Evolutionary conservation across 2,888 invertebrate species (phyloP).

Genomic region (Ormia ochracea): DNA sequence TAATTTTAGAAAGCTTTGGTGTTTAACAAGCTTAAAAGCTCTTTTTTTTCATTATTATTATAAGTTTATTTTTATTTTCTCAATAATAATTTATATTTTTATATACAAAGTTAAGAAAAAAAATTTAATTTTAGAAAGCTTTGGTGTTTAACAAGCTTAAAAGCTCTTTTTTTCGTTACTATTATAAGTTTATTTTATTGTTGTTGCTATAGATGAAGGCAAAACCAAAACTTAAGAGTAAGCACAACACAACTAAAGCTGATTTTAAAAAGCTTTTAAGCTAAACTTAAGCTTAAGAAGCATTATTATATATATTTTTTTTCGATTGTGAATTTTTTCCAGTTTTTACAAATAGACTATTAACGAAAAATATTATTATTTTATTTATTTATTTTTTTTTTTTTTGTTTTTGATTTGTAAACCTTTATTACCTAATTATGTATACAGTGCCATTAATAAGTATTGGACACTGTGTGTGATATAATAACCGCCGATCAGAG

Average conservation of each 20-base stretch:
- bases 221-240: slow-evolving; percentile 50
- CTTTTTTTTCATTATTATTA: slow-evolving; percentile 21
- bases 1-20: slow-evolving; percentile 53
- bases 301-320: slow-evolving; percentile 38
- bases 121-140: too few relatives aligned
- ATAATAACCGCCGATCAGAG: slow-evolving; percentile 75
- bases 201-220: slow-evolving; percentile 39
- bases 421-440: slow-evolving; percentile 74
- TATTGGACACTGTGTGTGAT: slow-evolving; percentile 76
- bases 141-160: slow-evolving; percentile 55
- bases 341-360: slow-evolving; percentile 11
- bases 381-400: slow-evolving; percentile 50
- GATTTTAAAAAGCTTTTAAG: slow-evolving; percentile 56
- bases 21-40: slow-evolving; percentile 58
- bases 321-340: slow-evolving; percentile 26
- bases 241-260: slow-evolving; percentile 63
- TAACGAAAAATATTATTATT: too few relatives aligned
- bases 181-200: slow-evolving; percentile 29
- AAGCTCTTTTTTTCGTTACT: slow-evolving; percentile 43
- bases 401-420: too few relatives aligned
- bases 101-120: too few relatives aligned
- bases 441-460: slow-evolving; percentile 77
- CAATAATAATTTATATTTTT: too few relatives aligned
- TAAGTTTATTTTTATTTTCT: slow-evolving; percentile 32
- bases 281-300: slow-evolving; percentile 53